These are phyloP conservation scores for Amblyjoppa fuscipennis DNA, from an alignment of 2,888 invertebrate genomes.

Conservation along the genomic window DNA sequence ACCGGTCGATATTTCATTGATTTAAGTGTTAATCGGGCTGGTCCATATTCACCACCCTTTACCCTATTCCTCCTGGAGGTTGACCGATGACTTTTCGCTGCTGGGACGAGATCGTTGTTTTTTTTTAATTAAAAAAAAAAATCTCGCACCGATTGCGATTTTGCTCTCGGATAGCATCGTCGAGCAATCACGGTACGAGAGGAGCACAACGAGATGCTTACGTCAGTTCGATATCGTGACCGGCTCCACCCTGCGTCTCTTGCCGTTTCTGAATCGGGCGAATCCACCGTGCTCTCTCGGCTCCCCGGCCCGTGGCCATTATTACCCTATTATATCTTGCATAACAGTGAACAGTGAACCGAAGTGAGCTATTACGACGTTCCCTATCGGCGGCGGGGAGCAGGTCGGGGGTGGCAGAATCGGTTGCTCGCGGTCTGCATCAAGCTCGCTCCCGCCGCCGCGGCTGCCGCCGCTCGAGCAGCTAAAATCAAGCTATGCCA, in stretches of 20 bases:
- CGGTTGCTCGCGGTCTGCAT: slow-evolving; percentile 25
- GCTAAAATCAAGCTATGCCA: slow-evolving; percentile 38
- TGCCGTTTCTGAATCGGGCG: slow-evolving; percentile 2
- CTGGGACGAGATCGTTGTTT: neutral
- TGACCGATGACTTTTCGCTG: too few relatives aligned
- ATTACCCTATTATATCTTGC: slow-evolving; percentile 84
- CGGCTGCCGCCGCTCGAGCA: slow-evolving; percentile 20
- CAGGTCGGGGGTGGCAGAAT: slow-evolving; percentile 59
- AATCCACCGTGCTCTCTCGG: slow-evolving; percentile 44
- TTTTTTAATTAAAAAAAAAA: slow-evolving; percentile 19
- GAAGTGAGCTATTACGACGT: slow-evolving; percentile 81
- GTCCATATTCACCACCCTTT: too few relatives aligned
- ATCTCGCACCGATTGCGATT: slow-evolving; percentile 42
- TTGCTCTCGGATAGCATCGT: slow-evolving; percentile 47
- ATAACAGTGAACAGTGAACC: slow-evolving; percentile 83
- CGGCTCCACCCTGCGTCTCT: slow-evolving; percentile 84
- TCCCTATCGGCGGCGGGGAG: slow-evolving; percentile 72
- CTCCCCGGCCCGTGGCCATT: slow-evolving; percentile 77
- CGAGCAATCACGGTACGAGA: slow-evolving; percentile 70
- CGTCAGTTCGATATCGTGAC: slow-evolving; percentile 84
- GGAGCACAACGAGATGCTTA: slow-evolving; percentile 81
- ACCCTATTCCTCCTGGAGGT: too few relatives aligned
- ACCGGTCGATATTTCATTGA: too few relatives aligned
- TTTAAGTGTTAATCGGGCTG: too few relatives aligned
- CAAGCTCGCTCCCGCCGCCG: neutral